phyloP scores from a whole-genome alignment of 1,140 invertebrate species.

The Drosophila parvula region DNA sequence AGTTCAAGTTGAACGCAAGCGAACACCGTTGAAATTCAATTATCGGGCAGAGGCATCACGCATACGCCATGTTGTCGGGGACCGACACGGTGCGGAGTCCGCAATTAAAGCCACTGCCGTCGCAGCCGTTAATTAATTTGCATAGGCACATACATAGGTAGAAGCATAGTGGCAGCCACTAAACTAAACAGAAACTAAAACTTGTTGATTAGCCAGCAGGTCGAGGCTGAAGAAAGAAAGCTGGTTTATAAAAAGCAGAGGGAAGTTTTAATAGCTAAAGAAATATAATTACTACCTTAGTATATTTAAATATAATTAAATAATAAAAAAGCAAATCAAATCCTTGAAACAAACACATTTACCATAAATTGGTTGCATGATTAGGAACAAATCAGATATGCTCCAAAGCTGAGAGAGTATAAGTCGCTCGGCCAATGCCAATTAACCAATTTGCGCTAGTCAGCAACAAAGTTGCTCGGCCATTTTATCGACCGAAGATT shows the following conservation, averaged over 20 bases:
- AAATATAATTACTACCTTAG: too few species aligned
- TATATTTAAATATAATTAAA: too few species aligned
- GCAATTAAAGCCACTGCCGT: slow-evolving; percentile 72
- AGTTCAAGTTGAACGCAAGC: slow-evolving; percentile 62
- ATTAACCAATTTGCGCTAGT: slow-evolving; percentile 61
- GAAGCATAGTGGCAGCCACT: slow-evolving; percentile 13
- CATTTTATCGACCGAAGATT: slow-evolving; percentile 70
- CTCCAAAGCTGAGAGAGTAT: slow-evolving; percentile 10
- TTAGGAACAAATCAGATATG: too few species aligned
- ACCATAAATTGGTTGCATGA: too few species aligned
- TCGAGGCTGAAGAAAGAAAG: slow-evolving; percentile 13
- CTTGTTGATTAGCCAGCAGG: slow-evolving; percentile 66
- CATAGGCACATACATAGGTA: slow-evolving; percentile 14
- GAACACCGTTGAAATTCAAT: slow-evolving; percentile 71
- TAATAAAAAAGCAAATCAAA: too few species aligned
- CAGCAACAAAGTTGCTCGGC: slow-evolving; percentile 39
- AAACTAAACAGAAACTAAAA: slow-evolving; percentile 42
- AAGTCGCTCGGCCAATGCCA: slow-evolving; percentile 34
- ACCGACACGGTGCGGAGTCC: slow-evolving; percentile 35
- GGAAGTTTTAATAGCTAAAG: neutral
- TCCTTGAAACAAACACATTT: too few species aligned
- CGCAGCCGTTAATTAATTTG: slow-evolving; percentile 76
- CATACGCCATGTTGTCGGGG: slow-evolving; percentile 71
- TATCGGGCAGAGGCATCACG: slow-evolving; percentile 68
- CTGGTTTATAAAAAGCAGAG: neutral